Percentiles rank a stretch among this genome's conserved stretches.
These are phyloP conservation scores for Montipora sp. DNA, from an alignment of 64 coral and sea anemone genomes.

Conservation along the genomic window DNA sequence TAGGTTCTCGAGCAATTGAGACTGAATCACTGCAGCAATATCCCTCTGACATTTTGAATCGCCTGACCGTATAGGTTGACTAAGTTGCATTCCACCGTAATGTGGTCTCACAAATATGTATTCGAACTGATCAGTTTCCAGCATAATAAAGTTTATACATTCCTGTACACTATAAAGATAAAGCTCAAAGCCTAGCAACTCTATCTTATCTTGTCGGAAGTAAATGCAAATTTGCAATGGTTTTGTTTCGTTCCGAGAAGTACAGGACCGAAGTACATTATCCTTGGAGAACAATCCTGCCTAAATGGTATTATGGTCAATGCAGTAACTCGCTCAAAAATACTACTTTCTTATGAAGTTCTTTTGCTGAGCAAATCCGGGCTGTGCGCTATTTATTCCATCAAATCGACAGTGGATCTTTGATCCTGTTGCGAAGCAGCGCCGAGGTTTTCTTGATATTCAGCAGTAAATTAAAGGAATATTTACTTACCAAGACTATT, in stretches of 20 bases:
- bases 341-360: background rate
- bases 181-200: background rate
- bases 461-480: background rate
- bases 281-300: too few relatives aligned
- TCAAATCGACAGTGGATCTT: background rate
- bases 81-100: background rate
- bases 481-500: conserved; percentile 2
- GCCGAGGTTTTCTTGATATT: background rate
- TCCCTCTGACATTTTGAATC: background rate
- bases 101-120: background rate
- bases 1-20: conserved; percentile 2
- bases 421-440: background rate
- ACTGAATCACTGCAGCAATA: background rate
- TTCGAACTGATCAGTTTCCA: background rate
- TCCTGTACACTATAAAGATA: too few relatives aligned
- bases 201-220: background rate
- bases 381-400: background rate
- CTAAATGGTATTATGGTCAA: too few relatives aligned
- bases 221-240: background rate
- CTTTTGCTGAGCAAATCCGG: background rate
- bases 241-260: background rate
- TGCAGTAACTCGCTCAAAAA: background rate
- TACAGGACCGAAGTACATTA: background rate
- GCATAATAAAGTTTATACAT: too few relatives aligned
- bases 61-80: background rate